phyloP scores from a whole-genome alignment of 2,113 vertebrate species.

The Natator depressus region DNA sequence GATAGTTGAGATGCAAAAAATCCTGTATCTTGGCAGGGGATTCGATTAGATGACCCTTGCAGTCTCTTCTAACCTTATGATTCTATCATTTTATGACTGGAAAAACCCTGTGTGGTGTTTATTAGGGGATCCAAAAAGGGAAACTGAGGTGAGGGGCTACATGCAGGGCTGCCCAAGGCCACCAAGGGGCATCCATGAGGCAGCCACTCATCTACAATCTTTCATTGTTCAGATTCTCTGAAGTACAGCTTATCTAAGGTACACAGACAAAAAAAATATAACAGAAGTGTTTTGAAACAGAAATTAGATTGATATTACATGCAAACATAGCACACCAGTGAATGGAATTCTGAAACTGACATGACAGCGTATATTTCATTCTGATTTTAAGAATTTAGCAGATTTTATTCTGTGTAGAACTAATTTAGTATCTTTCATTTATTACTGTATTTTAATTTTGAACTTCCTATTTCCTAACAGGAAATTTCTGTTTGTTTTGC shows the following conservation, averaged over 20 bases:
- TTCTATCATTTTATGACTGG: too few species aligned
- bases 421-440: neutral
- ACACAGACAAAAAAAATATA: neutral
- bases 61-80: too few species aligned
- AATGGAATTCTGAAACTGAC: neutral
- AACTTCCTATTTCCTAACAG: neutral
- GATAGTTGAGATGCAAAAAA: too few species aligned
- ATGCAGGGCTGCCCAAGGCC: too few species aligned
- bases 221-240: neutral
- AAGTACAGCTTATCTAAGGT: neutral
- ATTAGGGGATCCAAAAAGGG: too few species aligned
- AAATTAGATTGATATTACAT: neutral
- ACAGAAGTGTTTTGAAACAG: neutral
- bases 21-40: too few species aligned
- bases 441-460: neutral
- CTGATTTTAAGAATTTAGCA: neutral
- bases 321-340: neutral
- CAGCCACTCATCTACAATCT: neutral
- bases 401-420: neutral
- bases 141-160: too few species aligned
- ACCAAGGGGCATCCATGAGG: neutral
- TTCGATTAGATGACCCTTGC: too few species aligned
- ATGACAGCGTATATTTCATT: neutral
- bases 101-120: too few species aligned
- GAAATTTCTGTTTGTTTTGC: neutral